Percentiles rank a stretch among this genome's conserved stretches.
Evolutionary conservation across 2,797 vertebrate genomes (phyloP).

Genomic region (Peromyscus attwateri): DNA sequence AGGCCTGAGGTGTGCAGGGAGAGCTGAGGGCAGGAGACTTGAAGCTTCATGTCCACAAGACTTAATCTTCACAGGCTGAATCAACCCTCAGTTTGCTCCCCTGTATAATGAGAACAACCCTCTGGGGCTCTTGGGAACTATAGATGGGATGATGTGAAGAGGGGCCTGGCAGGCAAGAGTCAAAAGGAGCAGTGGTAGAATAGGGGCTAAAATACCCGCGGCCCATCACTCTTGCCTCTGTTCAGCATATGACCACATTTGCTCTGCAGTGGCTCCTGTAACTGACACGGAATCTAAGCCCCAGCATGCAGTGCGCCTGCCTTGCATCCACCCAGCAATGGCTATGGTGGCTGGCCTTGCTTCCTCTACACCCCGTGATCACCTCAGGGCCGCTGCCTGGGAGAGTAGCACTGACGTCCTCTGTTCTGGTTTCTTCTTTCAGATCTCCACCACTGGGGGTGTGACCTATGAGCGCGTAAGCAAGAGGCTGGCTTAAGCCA

Average conservation of each 20-base stretch:
- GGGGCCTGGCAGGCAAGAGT: background rate
- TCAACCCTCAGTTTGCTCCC: background rate
- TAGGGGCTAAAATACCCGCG: background rate
- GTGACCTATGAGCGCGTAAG: constrained; percentile 88
- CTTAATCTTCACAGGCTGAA: background rate
- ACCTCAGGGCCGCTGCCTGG: too few species aligned
- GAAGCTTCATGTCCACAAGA: background rate
- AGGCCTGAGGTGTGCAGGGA: background rate
- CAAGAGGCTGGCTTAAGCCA: constrained; percentile 86
- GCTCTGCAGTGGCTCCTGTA: background rate
- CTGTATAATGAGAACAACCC: background rate
- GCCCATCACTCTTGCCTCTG: background rate
- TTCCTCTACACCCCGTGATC: background rate
- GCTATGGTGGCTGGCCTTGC: background rate
- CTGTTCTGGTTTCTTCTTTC: constrained; percentile 79
- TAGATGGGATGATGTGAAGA: background rate
- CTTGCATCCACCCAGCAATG: background rate
- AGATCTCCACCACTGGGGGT: constrained; percentile 85
- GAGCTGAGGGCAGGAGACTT: fast-evolving
- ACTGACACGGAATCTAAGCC: background rate
- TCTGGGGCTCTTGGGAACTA: background rate
- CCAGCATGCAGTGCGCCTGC: background rate
- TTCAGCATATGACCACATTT: background rate
- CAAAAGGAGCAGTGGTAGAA: background rate
- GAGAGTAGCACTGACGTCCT: background rate